Evolutionary conservation across 2,113 vertebrate genomes (phyloP).

Genomic region (Chloroceryle aenea): DNA sequence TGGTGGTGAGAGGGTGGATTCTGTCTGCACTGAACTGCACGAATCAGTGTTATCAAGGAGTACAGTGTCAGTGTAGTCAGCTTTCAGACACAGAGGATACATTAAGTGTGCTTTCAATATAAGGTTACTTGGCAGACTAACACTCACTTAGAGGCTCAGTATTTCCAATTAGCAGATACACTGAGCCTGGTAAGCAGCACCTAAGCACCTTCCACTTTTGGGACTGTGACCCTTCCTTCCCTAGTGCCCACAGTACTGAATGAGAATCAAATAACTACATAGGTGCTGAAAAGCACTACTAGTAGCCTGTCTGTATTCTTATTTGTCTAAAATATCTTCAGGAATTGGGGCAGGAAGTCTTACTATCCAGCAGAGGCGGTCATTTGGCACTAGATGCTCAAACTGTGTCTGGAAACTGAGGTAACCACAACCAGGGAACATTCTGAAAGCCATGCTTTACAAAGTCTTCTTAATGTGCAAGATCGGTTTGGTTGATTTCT

Average conservation of each 20-base stretch:
- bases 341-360: background rate
- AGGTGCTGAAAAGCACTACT: background rate
- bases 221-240: background rate
- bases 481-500: background rate
- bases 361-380: background rate
- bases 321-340: background rate
- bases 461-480: background rate
- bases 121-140: background rate
- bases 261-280: background rate
- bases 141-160: fast-evolving
- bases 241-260: background rate
- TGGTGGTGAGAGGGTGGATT: background rate
- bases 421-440: background rate
- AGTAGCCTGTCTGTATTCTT: background rate
- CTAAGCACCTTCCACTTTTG: background rate
- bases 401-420: background rate
- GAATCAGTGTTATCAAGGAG: background rate
- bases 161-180: background rate
- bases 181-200: background rate
- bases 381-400: background rate
- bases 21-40: background rate
- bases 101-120: background rate
- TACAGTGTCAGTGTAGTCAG: background rate
- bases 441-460: background rate
- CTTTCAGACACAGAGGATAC: background rate